Evolutionary conservation across 2,113 vertebrate genomes (phyloP).

Genomic region (Hippocampus guttulatus): DNA sequence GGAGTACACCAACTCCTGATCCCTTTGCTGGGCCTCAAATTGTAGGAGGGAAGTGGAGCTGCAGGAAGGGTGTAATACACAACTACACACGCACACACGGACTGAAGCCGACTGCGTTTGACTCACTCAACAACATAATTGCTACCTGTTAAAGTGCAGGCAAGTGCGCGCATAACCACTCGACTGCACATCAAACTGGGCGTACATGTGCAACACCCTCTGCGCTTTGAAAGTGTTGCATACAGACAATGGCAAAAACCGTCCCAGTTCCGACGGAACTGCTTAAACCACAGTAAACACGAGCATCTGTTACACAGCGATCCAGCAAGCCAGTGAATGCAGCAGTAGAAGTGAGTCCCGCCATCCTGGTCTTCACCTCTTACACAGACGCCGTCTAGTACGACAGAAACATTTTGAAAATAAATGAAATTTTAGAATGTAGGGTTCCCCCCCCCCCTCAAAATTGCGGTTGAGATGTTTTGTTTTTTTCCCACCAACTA

Average conservation of each 20-base stretch:
- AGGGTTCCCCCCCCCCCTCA: too few species aligned
- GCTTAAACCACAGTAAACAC: background rate
- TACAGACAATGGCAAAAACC: background rate
- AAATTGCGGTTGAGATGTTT: background rate
- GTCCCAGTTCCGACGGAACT: background rate
- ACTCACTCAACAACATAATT: conserved; percentile 42
- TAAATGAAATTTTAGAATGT: too few species aligned
- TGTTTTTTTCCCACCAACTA: too few species aligned
- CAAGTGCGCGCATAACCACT: conserved; percentile 11
- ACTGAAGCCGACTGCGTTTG: conserved; percentile 36
- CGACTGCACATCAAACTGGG: conserved; percentile 22
- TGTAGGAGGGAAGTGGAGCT: conserved; percentile 49
- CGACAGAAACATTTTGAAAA: too few species aligned
- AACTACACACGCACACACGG: conserved; percentile 14
- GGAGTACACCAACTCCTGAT: conserved; percentile 39
- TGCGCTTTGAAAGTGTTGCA: background rate
- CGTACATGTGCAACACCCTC: background rate
- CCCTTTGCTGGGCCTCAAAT: conserved; percentile 64
- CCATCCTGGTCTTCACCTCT: background rate
- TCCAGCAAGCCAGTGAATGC: too few species aligned
- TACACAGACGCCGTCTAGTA: background rate
- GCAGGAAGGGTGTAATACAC: conserved; percentile 51
- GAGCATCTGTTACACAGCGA: background rate
- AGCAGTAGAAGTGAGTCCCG: too few species aligned
- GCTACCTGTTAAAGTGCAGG: conserved; percentile 39